These are phyloP conservation scores for Dioctria linearis DNA, from an alignment of 2,888 invertebrate species.

Conservation along the genomic window DNA sequence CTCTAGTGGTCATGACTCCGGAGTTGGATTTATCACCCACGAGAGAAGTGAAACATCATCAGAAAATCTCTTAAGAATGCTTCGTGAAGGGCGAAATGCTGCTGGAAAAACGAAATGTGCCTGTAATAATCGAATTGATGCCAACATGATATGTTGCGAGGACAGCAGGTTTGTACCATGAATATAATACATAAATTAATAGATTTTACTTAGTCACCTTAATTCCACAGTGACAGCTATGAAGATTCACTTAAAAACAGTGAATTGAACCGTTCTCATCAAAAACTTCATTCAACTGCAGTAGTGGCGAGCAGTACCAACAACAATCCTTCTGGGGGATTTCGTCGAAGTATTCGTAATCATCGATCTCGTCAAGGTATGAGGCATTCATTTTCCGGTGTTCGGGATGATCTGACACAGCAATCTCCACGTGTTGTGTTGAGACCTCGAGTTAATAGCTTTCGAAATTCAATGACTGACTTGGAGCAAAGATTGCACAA, in stretches of 20 bases:
- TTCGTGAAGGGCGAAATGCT: slow-evolving; percentile 53
- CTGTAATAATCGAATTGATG: slow-evolving; percentile 50
- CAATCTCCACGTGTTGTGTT: slow-evolving; percentile 67
- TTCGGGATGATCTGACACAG: slow-evolving; percentile 70
- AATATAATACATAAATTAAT: not conserved
- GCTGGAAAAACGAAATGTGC: slow-evolving; percentile 53
- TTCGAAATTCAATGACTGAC: slow-evolving; percentile 70
- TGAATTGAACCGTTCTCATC: slow-evolving; percentile 60
- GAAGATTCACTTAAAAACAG: slow-evolving; percentile 82
- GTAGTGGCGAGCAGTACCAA: slow-evolving; percentile 56
- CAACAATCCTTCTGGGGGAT: slow-evolving; percentile 50
- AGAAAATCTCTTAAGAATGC: slow-evolving; percentile 55
- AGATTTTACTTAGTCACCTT: not conserved
- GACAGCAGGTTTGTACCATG: slow-evolving; percentile 57
- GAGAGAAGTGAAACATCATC: slow-evolving; percentile 61
- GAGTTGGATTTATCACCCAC: slow-evolving; percentile 75
- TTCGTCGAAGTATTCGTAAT: slow-evolving; percentile 59
- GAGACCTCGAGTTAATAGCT: slow-evolving; percentile 67
- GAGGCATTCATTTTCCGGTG: slow-evolving; percentile 70
- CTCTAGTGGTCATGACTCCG: slow-evolving; percentile 87
- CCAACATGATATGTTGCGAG: slow-evolving; percentile 53
- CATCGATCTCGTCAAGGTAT: slow-evolving; percentile 60
- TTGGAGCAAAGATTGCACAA: slow-evolving; percentile 69
- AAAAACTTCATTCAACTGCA: slow-evolving; percentile 61
- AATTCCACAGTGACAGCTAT: slow-evolving; percentile 78